These are phyloP conservation scores for Drosophila mulleri DNA, from an alignment of 2,888 invertebrate species.

Conservation along the genomic window DNA sequence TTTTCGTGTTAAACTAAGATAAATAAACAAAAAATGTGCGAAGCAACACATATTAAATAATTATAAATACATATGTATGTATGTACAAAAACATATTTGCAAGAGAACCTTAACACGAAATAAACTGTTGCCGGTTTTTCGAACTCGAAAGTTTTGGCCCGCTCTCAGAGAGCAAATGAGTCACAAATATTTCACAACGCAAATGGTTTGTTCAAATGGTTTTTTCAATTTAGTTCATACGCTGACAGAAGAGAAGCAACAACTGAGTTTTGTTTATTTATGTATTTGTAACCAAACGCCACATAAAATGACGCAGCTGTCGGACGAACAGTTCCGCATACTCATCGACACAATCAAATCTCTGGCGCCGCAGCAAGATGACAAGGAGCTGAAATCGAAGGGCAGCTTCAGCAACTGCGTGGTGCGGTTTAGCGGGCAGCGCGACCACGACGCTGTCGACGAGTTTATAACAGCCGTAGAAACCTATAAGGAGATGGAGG, in stretches of 20 bases:
- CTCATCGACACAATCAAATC: conserved; percentile 76
- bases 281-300: neutral
- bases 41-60: neutral
- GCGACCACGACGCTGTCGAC: conserved; percentile 83
- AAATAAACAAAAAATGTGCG: no score
- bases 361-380: conserved; percentile 54
- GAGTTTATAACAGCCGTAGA: conserved; percentile 81
- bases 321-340: conserved; percentile 78
- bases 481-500: conserved; percentile 82
- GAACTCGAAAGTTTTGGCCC: conserved; percentile 24
- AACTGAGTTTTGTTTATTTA: conserved; percentile 4
- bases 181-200: conserved; percentile 40
- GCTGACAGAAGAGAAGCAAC: neutral
- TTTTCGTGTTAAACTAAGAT: no score
- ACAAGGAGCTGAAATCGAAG: conserved; percentile 63
- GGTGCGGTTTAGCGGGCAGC: conserved; percentile 79
- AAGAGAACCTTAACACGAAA: neutral
- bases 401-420: conserved; percentile 81
- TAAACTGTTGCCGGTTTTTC: conserved; percentile 15
- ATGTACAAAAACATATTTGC: neutral
- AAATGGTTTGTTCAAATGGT: no score
- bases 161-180: conserved; percentile 10
- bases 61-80: neutral
- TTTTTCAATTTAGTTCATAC: conserved; percentile 18
- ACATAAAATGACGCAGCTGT: conserved; percentile 71